Percentiles rank a stretch among this genome's conserved stretches.
Evolutionary conservation across 2,888 invertebrate species (phyloP).

Genomic region (Netelia melanura): DNA sequence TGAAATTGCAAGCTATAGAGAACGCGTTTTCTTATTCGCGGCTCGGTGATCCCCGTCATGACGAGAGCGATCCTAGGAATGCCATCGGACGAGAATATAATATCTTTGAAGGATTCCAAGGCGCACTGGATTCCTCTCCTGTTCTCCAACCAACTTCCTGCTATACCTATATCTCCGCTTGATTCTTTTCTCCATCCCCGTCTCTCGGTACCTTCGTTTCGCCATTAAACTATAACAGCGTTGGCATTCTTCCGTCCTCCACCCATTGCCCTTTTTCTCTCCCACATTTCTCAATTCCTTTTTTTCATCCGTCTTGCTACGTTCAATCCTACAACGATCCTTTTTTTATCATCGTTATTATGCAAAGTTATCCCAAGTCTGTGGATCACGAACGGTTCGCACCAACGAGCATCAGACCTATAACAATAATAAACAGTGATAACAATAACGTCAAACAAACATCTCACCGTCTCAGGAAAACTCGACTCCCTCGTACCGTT

Average conservation of each 20-base stretch:
- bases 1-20: background rate
- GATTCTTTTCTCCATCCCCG: conserved; percentile 9
- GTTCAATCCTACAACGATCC: background rate
- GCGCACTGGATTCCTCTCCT: conserved; percentile 50
- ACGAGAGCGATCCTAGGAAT: conserved; percentile 51
- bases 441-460: background rate
- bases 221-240: conserved; percentile 24
- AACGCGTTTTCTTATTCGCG: background rate
- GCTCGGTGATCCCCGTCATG: background rate
- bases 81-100: conserved; percentile 60
- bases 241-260: conserved; percentile 4
- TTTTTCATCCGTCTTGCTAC: background rate
- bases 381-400: background rate
- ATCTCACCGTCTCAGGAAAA: background rate
- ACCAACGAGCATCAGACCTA: background rate
- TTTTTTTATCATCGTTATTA: background rate
- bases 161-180: background rate
- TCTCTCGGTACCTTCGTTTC: background rate
- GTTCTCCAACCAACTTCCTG: background rate
- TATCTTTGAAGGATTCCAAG: conserved; percentile 57
- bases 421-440: background rate
- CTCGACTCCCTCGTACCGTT: background rate
- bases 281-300: background rate
- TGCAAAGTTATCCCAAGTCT: background rate
- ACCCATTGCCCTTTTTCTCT: background rate